A percentile compares a stretch with the other conserved stretches of the same genome.
Evolutionary conservation across 2,888 invertebrate genomes (phyloP).

Genomic region (Pantelozetes paolii): DNA sequence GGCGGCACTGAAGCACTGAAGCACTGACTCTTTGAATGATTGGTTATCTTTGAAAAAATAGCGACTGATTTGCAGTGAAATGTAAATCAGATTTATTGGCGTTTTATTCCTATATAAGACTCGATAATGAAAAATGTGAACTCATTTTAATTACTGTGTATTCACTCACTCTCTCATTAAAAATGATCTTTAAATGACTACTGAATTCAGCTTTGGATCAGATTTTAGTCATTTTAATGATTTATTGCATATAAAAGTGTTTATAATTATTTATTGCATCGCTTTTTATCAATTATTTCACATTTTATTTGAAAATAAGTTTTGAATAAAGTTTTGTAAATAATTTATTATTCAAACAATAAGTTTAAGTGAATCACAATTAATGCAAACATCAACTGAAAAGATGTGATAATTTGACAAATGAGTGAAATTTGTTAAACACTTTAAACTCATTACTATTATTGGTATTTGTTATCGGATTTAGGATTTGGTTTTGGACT

Average conservation of each 20-base stretch:
- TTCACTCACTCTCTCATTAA: background rate
- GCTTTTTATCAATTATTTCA: too few species aligned
- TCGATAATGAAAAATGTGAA: constrained; percentile 6
- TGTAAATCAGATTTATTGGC: background rate
- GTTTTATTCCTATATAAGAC: background rate
- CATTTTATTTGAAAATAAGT: too few species aligned
- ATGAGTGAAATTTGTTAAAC: too few species aligned
- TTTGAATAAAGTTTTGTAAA: too few species aligned
- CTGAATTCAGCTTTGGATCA: background rate
- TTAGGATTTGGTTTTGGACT: too few species aligned
- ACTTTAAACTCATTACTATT: too few species aligned
- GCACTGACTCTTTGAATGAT: background rate
- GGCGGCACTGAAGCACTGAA: background rate
- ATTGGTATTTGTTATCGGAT: too few species aligned
- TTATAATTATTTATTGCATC: background rate
- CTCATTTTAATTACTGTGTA: background rate
- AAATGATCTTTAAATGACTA: background rate
- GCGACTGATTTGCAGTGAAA: background rate
- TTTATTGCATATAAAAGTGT: background rate
- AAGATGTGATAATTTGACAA: too few species aligned
- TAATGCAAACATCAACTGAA: too few species aligned
- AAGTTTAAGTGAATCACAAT: too few species aligned
- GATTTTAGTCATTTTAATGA: background rate
- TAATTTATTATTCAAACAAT: too few species aligned
- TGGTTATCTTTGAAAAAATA: background rate